Evolutionary conservation across 2,113 vertebrate genomes (phyloP).

Genomic region (Cyphomyrus discorhynchus): DNA sequence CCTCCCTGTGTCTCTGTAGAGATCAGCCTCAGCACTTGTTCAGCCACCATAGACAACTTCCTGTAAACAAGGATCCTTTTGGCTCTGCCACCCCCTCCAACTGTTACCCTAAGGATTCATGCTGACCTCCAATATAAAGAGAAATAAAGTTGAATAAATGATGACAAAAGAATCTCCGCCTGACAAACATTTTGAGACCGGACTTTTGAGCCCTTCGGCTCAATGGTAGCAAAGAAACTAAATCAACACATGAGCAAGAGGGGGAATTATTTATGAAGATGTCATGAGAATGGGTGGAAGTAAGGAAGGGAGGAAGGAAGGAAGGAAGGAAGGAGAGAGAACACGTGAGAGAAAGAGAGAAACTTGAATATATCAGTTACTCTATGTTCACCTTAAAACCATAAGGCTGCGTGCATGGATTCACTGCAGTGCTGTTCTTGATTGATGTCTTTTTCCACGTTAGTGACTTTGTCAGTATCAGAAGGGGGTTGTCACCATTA

Average conservation of each 20-base stretch:
- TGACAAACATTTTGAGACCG: background rate
- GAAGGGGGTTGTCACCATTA: background rate
- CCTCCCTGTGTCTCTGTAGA: constrained; percentile 54
- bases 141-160: constrained; percentile 6
- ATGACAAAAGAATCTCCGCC: constrained; percentile 20
- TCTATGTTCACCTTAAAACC: background rate
- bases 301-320: background rate
- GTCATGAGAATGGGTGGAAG: background rate
- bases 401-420: background rate
- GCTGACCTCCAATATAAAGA: constrained; percentile 14
- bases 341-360: background rate
- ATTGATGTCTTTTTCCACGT: background rate
- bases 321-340: background rate
- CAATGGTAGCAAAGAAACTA: background rate
- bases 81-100: constrained; percentile 14
- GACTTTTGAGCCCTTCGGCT: background rate
- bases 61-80: constrained; percentile 59
- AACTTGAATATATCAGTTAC: background rate
- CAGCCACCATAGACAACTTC: constrained; percentile 59
- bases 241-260: constrained; percentile 28
- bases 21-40: constrained; percentile 47
- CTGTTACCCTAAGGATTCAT: constrained; percentile 3
- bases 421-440: background rate
- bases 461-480: background rate
- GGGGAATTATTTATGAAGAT: constrained; percentile 25